These are phyloP conservation scores for Siniperca obscura DNA, from an alignment of 2,797 vertebrate genomes.

Conservation along the genomic window DNA sequence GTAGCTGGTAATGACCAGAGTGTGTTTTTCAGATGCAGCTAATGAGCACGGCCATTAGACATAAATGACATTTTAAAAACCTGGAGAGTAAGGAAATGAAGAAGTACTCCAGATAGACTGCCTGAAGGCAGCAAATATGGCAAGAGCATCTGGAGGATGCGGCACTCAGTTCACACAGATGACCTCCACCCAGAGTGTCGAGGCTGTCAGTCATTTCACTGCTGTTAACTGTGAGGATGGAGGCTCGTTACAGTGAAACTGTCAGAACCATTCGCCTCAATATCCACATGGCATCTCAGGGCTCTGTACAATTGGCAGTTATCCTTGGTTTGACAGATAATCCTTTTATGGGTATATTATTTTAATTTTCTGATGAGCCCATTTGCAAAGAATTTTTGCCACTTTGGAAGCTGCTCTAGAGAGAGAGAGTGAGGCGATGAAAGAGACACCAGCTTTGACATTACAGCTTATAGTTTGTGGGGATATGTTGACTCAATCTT, in stretches of 20 bases:
- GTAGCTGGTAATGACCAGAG: slow-evolving; percentile 81
- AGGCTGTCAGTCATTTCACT: slow-evolving; percentile 56
- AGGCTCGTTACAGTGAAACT: slow-evolving; percentile 42
- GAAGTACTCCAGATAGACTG: slow-evolving; percentile 55
- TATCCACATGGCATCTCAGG: slow-evolving; percentile 22
- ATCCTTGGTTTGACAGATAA: slow-evolving; percentile 37
- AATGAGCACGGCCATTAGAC: slow-evolving; percentile 85
- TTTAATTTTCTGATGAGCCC: slow-evolving; percentile 19
- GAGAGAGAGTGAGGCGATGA: not conserved
- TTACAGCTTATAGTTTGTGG: not conserved
- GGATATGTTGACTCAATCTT: slow-evolving; percentile 5
- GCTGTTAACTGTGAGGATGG: slow-evolving; percentile 26
- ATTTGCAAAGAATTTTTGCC: slow-evolving; percentile 1
- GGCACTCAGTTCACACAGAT: slow-evolving; percentile 32
- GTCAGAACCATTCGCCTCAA: slow-evolving; percentile 29
- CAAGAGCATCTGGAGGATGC: slow-evolving; percentile 62
- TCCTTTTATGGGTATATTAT: slow-evolving; percentile 17
- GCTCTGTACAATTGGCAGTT: slow-evolving; percentile 3
- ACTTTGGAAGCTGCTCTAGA: not conserved
- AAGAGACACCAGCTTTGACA: slow-evolving; percentile 1
- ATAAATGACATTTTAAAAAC: slow-evolving; percentile 84
- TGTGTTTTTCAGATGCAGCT: slow-evolving; percentile 80
- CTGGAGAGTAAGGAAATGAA: slow-evolving; percentile 70
- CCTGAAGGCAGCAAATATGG: slow-evolving; percentile 56
- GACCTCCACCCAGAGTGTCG: slow-evolving; percentile 54